Base-by-base conservation (phyloP, 2,797 vertebrate genomes). In the Enteromius argenteus region DNA sequence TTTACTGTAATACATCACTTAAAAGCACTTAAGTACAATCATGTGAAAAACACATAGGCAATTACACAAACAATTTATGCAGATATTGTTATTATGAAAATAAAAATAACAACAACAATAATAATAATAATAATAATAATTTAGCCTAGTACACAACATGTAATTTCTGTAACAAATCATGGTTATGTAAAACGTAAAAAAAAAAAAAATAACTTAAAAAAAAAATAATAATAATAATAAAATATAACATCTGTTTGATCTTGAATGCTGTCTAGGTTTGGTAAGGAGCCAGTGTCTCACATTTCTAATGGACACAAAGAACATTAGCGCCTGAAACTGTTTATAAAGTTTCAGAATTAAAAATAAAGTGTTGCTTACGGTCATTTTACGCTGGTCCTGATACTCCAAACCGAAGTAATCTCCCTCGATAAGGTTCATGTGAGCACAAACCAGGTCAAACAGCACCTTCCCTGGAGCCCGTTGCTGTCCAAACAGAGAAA, bases 371-470 rank as follows among this genome's bases (percentile, higher is more conserved):
- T 37, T 30, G 91, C 97, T 91, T 92, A 99, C 98, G 94, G 92
- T 97, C 94, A 98, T 98, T 92, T 99, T 99, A 81, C 95, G 97
- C 91, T 97, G 97, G 92, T 99, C 97, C 87, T 96, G 96, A 93
- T 96, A 99, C 93, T 99, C 98, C 84, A 99, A 93, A 89, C 98
- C 97, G 73, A 99, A 99, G 92, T 99, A 99, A 93, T 99, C 98
- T 0, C 98, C 97, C 92, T 99, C 98, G 21, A 99, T 94, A 67
- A 99, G 97, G 89, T 99, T 99, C 90, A 99, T 95, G 91, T 98
- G 97, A 88, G 92, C 95, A 92, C 98, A 99, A 72, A 99, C 97
- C 11, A 97, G 94, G 86, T 99, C 97, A 85, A 99, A 94, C 89
- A 99, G 91, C 91, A 95, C 94, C 88, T 98, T 99, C 83, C 98